A percentile compares a stretch with the other conserved stretches of the same genome.
These are phyloP conservation scores for Erythrocebus patas DNA, from an alignment of 2,113 vertebrate genomes.

Conservation along the genomic window DNA sequence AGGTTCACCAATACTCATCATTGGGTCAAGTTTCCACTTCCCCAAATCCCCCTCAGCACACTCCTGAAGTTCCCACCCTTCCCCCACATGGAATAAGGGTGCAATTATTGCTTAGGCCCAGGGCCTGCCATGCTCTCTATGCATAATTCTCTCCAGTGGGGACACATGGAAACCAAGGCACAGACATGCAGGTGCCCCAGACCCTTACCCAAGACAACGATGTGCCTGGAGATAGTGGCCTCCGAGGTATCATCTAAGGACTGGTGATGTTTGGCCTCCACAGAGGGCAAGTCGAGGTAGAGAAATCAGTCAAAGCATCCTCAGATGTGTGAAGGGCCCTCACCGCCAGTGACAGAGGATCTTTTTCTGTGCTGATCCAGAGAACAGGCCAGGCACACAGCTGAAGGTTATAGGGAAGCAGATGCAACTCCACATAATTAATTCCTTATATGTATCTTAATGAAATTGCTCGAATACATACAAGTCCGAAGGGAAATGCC, in stretches of 20 bases:
- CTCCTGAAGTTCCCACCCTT: neutral
- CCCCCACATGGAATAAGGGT: neutral
- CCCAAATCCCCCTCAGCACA: neutral
- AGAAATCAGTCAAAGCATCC: neutral
- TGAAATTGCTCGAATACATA: neutral
- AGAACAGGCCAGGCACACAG: neutral
- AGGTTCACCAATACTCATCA: neutral
- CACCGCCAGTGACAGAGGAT: neutral
- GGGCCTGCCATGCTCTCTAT: neutral
- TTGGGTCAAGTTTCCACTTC: neutral
- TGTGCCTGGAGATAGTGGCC: neutral
- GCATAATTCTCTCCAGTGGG: neutral
- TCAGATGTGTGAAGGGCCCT: neutral
- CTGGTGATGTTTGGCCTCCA: neutral
- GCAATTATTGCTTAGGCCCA: too few relatives aligned
- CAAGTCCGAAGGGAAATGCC: neutral
- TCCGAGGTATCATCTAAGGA: neutral
- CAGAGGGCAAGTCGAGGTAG: neutral
- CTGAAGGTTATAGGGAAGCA: neutral
- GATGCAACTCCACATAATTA: neutral
- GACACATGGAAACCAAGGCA: neutral
- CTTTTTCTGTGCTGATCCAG: neutral
- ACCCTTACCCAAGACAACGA: neutral
- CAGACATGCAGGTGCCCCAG: neutral
- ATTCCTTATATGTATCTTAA: neutral